Conservation (phyloP, 1,140 invertebrate genomes). For the Pachypsylla venusta region DNA sequence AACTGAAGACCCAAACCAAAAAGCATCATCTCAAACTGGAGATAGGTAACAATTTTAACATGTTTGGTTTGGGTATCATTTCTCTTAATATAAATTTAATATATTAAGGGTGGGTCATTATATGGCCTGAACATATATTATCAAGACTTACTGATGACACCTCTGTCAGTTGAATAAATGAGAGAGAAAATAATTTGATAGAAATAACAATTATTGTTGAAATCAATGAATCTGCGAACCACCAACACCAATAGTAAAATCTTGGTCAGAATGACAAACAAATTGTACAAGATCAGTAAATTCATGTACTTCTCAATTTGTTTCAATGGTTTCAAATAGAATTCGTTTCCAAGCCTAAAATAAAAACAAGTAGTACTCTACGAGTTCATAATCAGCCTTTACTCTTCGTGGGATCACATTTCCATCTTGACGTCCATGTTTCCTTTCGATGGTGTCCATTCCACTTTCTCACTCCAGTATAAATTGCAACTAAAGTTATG, state of each 20-base stretch:
- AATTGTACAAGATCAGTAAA: background rate
- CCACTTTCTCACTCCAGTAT: too few relatives aligned
- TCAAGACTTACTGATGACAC: background rate
- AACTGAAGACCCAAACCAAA: too few relatives aligned
- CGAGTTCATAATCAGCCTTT: too few relatives aligned
- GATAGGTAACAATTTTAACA: too few relatives aligned
- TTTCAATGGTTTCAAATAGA: background rate
- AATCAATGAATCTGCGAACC: too few relatives aligned
- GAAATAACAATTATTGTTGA: too few relatives aligned
- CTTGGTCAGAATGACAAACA: background rate
- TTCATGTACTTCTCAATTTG: constrained; percentile 1
- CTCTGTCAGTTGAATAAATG: background rate
- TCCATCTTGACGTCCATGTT: background rate
- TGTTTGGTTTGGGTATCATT: too few relatives aligned
- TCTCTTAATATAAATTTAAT: background rate
- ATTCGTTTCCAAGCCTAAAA: constrained; percentile 4
- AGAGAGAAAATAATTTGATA: too few relatives aligned
- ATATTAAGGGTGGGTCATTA: background rate
- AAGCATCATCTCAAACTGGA: too few relatives aligned
- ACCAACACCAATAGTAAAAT: background rate
- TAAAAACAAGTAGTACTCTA: background rate
- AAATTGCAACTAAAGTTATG: too few relatives aligned
- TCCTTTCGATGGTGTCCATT: background rate
- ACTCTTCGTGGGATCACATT: too few relatives aligned
- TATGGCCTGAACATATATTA: background rate